A percentile compares a stretch with the other conserved stretches of the same genome.
Evolutionary conservation across 2,888 invertebrate species (phyloP).

Genomic region (Yponomeuta cagnagella): DNA sequence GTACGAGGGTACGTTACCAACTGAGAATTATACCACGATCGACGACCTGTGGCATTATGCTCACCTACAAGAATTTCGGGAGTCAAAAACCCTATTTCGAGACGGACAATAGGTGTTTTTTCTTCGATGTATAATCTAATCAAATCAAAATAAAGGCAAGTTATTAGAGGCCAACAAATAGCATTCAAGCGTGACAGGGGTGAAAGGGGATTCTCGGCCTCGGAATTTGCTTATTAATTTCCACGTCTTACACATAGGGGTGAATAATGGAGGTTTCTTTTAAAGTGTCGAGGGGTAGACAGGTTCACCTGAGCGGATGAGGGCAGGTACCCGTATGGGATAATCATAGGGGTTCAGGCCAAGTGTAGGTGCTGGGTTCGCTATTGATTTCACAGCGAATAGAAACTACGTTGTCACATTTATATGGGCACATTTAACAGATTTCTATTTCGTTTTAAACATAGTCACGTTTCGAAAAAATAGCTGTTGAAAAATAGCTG

Average conservation of each 20-base stretch:
- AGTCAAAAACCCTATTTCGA: not conserved
- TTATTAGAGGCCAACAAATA: slow-evolving; percentile 44
- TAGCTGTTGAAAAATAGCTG: not conserved
- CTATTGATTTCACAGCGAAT: not conserved
- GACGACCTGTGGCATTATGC: slow-evolving; percentile 23
- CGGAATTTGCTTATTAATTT: slow-evolving; percentile 47
- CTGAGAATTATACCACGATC: slow-evolving; percentile 39
- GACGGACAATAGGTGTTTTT: slow-evolving; percentile 7
- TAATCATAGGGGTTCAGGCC: slow-evolving; percentile 24
- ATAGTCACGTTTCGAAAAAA: not conserved
- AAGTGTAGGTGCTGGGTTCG: slow-evolving; percentile 18
- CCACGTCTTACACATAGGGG: slow-evolving; percentile 15
- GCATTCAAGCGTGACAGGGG: slow-evolving; percentile 42
- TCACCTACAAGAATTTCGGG: not conserved
- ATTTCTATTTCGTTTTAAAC: not conserved
- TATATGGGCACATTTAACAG: not conserved
- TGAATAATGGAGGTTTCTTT: slow-evolving; percentile 17
- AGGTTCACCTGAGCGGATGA: slow-evolving; percentile 57
- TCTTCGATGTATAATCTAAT: slow-evolving; percentile 23
- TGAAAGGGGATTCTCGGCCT: slow-evolving; percentile 49
- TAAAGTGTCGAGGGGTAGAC: slow-evolving; percentile 43
- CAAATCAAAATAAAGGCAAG: slow-evolving; percentile 32
- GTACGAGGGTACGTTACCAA: slow-evolving; percentile 52
- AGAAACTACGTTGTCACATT: not conserved
- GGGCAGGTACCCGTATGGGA: slow-evolving; percentile 54